Evolutionary conservation across 2,888 invertebrate species (phyloP).

Genomic region (Rhimphoctona megacephalus): DNA sequence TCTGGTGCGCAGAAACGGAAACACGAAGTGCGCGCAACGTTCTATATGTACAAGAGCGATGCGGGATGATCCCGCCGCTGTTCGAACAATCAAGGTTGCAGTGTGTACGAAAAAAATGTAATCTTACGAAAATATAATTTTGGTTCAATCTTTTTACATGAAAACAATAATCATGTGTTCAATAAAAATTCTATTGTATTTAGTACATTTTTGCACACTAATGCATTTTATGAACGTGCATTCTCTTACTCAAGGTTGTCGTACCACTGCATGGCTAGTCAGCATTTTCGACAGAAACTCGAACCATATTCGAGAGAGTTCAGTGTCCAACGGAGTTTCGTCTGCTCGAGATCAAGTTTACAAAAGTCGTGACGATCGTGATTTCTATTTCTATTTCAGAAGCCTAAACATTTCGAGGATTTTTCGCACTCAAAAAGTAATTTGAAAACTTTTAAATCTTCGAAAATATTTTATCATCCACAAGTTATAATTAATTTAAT

Average conservation of each 20-base stretch:
- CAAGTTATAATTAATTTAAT: not conserved
- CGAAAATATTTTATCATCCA: no score
- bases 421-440: slow-evolving; percentile 1
- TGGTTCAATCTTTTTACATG: not conserved
- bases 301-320: not conserved
- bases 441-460: not conserved
- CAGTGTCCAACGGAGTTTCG: slow-evolving; percentile 39
- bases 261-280: not conserved
- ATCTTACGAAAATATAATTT: not conserved
- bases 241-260: slow-evolving; percentile 15
- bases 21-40: no score
- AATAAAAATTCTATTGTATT: not conserved
- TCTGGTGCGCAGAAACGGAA: no score
- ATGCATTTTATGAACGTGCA: not conserved
- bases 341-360: slow-evolving; percentile 4
- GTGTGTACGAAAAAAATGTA: not conserved
- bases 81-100: no score
- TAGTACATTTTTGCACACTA: not conserved
- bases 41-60: no score
- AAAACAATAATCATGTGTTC: not conserved
- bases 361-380: not conserved
- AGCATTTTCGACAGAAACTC: slow-evolving; percentile 27
- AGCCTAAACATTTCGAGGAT: not conserved
- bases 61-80: no score
- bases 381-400: no score